Evolutionary conservation across 2,797 vertebrate species (phyloP), one percentile per base, ranked within the genome.

Genomic region (Lacerta bilineata): DNA sequence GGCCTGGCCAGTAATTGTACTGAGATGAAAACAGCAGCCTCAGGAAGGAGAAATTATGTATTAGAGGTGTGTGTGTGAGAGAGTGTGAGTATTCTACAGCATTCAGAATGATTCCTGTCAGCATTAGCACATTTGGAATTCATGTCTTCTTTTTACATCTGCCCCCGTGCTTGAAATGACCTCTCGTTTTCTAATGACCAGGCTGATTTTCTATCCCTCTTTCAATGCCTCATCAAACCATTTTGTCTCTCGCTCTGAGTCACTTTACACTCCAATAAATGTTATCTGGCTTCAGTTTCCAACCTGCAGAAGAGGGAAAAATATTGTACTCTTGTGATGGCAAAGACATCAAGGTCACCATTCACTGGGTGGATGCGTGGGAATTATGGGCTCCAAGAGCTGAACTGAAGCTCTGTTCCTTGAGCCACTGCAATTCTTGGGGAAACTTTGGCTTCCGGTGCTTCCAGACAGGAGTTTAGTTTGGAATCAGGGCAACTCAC

Each of bases 1-100:
- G 92, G 92, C 90, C 0, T 86, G 91, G 89, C 86, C 85, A 88
- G 89, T 84, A 77, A 87, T 88, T 68, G 88, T 83, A 91, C 39
- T 64, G 1, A 88, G 86, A 88, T 64, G 33, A 82, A 86, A 81
- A 18, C 25, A 33, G 2, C 41, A 46, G 39, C 41, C 39, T 9
- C 46, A 82, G 69, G 17, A 25, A 82, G 80, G 3, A 10, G 1
- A 46, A 90, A 86, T 80, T 13, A 29, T 20, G 17, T 76, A 69
- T 69, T 29, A n/a, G 61, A 5, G 6, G 61, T 36, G 39, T 20
- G 59, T 36, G 23, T 80, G 39, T 8, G 8, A 13, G 33, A 33
- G 61, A 18, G 41, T 66, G 41, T 43, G 27, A 15, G 39, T 66
- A 68, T 41, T 15, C 6, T 17, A 10, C 13, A 83, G 27, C 18